phyloP scores from a whole-genome alignment of 2,888 invertebrate genomes.

The Harpalus rubripes region DNA sequence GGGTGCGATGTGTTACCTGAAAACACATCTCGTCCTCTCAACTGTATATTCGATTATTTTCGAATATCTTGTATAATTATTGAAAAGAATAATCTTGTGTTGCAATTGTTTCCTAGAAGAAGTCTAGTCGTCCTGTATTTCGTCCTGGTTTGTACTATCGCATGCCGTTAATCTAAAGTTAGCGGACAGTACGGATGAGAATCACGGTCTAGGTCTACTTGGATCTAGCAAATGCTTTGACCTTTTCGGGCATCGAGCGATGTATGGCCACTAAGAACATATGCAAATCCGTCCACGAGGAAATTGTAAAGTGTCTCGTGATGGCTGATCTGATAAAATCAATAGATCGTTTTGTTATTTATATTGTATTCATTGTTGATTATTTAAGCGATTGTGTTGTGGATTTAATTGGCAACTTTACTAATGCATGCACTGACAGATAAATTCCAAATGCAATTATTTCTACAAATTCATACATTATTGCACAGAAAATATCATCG shows the following conservation, averaged over 20 bases:
- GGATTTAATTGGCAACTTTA: constrained; percentile 57
- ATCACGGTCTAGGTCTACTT: constrained; percentile 39
- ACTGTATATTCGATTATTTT: too few relatives aligned
- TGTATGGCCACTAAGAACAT: constrained; percentile 45
- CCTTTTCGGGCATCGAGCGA: constrained; percentile 47
- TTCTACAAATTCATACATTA: constrained; percentile 4
- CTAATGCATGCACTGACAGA: constrained; percentile 1
- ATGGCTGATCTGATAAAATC: constrained; percentile 62
- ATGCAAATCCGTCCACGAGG: constrained; percentile 62
- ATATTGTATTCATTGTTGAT: constrained; percentile 62
- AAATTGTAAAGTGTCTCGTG: constrained; percentile 61
- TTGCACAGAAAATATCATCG: not conserved
- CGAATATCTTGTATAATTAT: too few relatives aligned
- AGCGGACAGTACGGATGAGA: constrained; percentile 28
- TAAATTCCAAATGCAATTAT: constrained; percentile 17
- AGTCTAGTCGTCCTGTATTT: constrained; percentile 40
- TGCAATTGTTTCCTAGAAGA: constrained; percentile 33
- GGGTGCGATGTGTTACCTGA: too few relatives aligned
- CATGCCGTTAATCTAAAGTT: constrained; percentile 44
- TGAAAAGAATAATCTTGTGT: not conserved
- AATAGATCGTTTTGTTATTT: constrained; percentile 65
- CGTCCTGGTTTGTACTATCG: constrained; percentile 16
- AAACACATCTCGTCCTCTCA: too few relatives aligned
- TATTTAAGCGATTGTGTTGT: constrained; percentile 51
- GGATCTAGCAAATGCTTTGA: constrained; percentile 55